phyloP scores from a whole-genome alignment of 2,888 invertebrate species.

The Polydesmus complanatus region DNA sequence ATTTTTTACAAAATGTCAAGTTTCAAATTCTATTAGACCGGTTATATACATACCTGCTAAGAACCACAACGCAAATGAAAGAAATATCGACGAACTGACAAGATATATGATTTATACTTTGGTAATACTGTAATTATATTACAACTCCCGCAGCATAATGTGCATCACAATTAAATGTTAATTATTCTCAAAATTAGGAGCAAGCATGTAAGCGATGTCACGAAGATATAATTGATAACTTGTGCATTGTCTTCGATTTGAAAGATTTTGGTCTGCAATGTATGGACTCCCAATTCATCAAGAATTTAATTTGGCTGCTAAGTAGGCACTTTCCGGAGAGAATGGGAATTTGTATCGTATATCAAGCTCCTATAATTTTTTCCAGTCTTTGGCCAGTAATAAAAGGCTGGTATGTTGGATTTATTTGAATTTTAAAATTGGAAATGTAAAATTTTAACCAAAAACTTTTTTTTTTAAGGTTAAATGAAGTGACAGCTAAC shows the following conservation, averaged over 20 bases:
- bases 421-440: not conserved
- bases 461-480: slow-evolving; percentile 36
- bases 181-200: slow-evolving; percentile 39
- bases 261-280: slow-evolving; percentile 56
- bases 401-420: slow-evolving; percentile 47
- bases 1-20: not conserved
- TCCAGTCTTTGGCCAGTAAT: slow-evolving; percentile 65
- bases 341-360: slow-evolving; percentile 57
- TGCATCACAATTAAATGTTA: not conserved
- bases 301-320: slow-evolving; percentile 62
- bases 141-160: too few species aligned
- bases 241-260: slow-evolving; percentile 66
- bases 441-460: too few species aligned
- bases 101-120: slow-evolving; percentile 63
- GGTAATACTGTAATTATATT: slow-evolving; percentile 33
- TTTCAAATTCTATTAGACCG: slow-evolving; percentile 38
- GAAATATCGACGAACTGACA: slow-evolving; percentile 60
- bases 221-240: slow-evolving; percentile 61
- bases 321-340: slow-evolving; percentile 64
- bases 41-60: slow-evolving; percentile 64
- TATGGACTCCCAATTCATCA: slow-evolving; percentile 67
- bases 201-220: slow-evolving; percentile 61
- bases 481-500: slow-evolving; percentile 60
- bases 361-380: slow-evolving; percentile 58
- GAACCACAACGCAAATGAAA: slow-evolving; percentile 51